Evolutionary conservation across 2,113 vertebrate species (phyloP).

Genomic region (Stegastes partitus): DNA sequence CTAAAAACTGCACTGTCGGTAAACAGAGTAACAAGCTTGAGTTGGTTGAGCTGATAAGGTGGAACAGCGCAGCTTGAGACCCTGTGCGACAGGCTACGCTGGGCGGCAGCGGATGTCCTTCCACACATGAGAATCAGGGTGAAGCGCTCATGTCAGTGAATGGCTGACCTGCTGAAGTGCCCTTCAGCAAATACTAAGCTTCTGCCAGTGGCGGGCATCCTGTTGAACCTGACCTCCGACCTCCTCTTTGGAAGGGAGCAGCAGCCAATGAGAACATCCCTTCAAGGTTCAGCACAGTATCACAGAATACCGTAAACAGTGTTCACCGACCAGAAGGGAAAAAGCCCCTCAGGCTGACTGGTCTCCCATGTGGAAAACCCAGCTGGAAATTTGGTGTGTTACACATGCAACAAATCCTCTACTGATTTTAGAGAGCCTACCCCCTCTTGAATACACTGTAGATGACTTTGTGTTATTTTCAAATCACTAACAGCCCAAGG

Average conservation of each 20-base stretch:
- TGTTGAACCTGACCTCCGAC: conserved; percentile 40
- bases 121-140: conserved; percentile 12
- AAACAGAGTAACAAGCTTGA: conserved; percentile 57
- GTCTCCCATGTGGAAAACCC: conserved; percentile 40
- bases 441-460: conserved; percentile 6
- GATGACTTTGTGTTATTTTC: conserved; percentile 35
- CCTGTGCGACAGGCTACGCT: background rate
- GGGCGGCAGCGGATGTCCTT: conserved; percentile 32
- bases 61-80: conserved; percentile 26
- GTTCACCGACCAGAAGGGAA: conserved; percentile 42
- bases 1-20: conserved; percentile 64
- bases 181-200: conserved; percentile 17
- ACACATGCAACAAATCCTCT: conserved; percentile 30
- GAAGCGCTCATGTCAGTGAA: conserved; percentile 28
- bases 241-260: background rate
- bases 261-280: conserved; percentile 20
- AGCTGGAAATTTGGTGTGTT: conserved; percentile 35
- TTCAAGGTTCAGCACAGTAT: conserved; percentile 13
- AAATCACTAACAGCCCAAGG: conserved; percentile 41
- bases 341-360: conserved; percentile 8
- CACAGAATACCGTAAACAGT: conserved; percentile 21
- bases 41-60: conserved; percentile 32
- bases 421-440: background rate
- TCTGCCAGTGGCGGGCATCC: conserved; percentile 28
- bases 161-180: conserved; percentile 8